Evolutionary conservation across 35 echinoderm and acorn worm genomes (phyloP), one percentile per base, ranked within the genome.

Genomic region (Ophioderma brevispina): DNA sequence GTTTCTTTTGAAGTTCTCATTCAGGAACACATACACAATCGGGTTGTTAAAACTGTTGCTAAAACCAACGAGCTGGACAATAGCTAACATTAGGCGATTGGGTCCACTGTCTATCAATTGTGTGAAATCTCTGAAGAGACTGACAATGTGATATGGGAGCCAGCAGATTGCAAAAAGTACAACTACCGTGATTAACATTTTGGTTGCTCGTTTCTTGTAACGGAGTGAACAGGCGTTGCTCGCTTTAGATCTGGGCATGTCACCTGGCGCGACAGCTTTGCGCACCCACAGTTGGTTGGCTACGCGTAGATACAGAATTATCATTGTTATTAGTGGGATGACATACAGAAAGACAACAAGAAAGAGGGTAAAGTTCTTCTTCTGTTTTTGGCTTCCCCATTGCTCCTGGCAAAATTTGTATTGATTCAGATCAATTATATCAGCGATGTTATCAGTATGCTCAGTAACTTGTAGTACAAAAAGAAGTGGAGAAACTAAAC

Each of bases 1-100:
- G 52, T 90, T 93, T 25, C 84, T 82, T 37, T 95, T 98, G 38
- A 98, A 93, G 37, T 95, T 98, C 17, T 90, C 94, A 80, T 98
- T 98, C 30, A 98, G 91, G 55, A 98, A 95, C 13, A 86, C 93
- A 40, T 98, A 98, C 1, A 98, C 80, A 32, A 98, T 91, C 1
- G 96, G 96, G 42, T 98, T 98, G 40, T 95, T 88, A 35, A 90
- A 98, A 43, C 93, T 95, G 40, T 95, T 98, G 14, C 89, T 95
- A 25, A 95, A 86, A 28, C 86, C 96, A 2, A 98, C 42, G 4
- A 98, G 87, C 42, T 94, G 94, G 38, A 92, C 90, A 19, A 83
- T 37, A 30, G 94, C 93, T 36, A 95, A 59, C 3, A 98, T 42
- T 10, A 95, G 59, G 1, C 93, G 79, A 55, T 92, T 95, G 1